A percentile compares a stretch with the other conserved stretches of the same genome.
These are phyloP conservation scores for Tetheella fluctuosa DNA, from an alignment of 2,888 invertebrate species.

Conservation along the genomic window DNA sequence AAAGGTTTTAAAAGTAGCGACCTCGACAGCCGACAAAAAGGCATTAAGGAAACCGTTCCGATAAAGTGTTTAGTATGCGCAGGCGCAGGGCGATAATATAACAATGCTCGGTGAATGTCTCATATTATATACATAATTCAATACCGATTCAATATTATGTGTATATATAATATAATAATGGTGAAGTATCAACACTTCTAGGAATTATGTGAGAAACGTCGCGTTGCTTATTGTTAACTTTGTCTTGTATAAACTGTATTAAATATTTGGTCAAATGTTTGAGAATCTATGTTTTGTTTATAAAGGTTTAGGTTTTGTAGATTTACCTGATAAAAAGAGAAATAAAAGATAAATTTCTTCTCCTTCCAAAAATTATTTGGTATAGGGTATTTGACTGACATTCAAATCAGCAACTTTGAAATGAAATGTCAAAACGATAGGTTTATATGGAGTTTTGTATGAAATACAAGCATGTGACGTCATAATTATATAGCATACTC, in stretches of 20 bases:
- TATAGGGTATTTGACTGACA: too few species aligned
- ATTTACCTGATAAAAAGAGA: too few species aligned
- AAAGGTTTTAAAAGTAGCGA: slow-evolving; percentile 12
- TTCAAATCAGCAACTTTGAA: too few species aligned
- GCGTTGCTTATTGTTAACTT: neutral
- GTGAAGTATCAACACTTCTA: neutral
- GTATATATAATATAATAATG: neutral
- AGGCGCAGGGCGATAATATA: neutral
- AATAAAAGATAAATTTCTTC: too few species aligned
- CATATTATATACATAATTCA: slow-evolving; percentile 3
- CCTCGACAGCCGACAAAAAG: neutral
- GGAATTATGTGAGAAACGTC: neutral
- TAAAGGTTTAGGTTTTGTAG: too few species aligned
- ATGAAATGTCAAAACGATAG: too few species aligned
- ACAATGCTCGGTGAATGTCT: slow-evolving; percentile 5
- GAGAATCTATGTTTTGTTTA: too few species aligned
- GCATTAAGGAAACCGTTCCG: neutral
- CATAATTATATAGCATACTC: too few species aligned
- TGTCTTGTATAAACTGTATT: neutral
- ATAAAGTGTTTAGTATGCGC: slow-evolving; percentile 5
- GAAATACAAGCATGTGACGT: too few species aligned
- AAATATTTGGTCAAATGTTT: too few species aligned
- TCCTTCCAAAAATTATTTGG: too few species aligned
- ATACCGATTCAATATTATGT: neutral
- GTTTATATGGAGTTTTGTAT: too few species aligned